phyloP scores from a whole-genome alignment of 1,140 invertebrate species.

The Spodoptera frugiperda region DNA sequence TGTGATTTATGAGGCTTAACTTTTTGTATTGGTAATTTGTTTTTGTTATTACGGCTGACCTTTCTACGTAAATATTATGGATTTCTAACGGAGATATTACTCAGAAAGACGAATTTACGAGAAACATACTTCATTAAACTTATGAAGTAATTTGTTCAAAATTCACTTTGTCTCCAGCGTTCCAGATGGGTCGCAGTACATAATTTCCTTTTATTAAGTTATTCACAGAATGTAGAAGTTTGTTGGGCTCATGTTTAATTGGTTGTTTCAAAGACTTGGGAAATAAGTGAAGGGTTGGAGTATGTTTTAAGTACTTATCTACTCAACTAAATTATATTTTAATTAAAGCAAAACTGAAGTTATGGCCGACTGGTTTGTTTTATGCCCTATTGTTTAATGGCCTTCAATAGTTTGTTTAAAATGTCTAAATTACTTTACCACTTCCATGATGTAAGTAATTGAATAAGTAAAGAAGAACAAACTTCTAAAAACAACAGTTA shows the following conservation, averaged over 20 bases:
- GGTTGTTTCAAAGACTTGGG: conserved; percentile 61
- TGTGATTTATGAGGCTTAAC: conserved; percentile 17
- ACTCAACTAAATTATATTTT: conserved; percentile 43
- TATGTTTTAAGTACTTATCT: conserved; percentile 35
- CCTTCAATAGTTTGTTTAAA: too few relatives aligned
- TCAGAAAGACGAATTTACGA: conserved; percentile 57
- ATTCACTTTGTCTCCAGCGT: conserved; percentile 78
- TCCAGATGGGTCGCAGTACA: conserved; percentile 78
- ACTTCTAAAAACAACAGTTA: neutral
- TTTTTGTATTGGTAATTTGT: neutral
- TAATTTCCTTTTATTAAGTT: conserved; percentile 83
- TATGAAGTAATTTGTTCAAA: conserved; percentile 81
- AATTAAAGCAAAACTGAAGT: conserved; percentile 35
- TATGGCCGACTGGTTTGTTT: conserved; percentile 19
- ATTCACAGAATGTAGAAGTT: conserved; percentile 75
- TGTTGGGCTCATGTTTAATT: conserved; percentile 74
- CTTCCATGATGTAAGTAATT: neutral
- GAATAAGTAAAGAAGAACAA: neutral
- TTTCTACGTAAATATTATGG: neutral
- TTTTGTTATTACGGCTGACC: neutral
- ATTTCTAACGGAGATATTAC: neutral
- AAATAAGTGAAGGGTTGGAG: conserved; percentile 50
- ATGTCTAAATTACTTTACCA: too few relatives aligned
- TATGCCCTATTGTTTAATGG: too few relatives aligned
- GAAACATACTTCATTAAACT: conserved; percentile 78